These are phyloP conservation scores for Turritopsis dohrnii DNA, from an alignment of 30 jellyfish, hydroid and myxozoan genomes.

Conservation along the genomic window DNA sequence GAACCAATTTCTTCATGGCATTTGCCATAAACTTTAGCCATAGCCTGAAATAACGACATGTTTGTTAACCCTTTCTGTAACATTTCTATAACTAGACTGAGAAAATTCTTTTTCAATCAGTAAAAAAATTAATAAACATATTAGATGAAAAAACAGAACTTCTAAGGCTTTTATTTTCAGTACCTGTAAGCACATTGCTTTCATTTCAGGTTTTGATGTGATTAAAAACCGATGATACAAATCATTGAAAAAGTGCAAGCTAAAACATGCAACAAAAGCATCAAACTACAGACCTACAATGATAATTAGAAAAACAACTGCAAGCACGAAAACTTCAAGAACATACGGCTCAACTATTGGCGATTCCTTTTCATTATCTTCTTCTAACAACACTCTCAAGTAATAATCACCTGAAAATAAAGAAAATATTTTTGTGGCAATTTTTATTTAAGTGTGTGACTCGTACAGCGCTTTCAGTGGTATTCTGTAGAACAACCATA, in stretches of 20 bases:
- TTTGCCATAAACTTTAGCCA: constrained; percentile 93
- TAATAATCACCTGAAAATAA: constrained; percentile 70
- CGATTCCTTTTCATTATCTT: constrained; percentile 60
- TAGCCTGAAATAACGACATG: constrained; percentile 50
- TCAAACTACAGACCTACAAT: background rate
- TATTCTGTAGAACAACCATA: background rate
- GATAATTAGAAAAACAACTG: background rate
- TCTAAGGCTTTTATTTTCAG: background rate
- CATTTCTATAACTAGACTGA: too few species aligned
- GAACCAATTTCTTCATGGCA: constrained; percentile 94
- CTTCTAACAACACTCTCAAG: constrained; percentile 80
- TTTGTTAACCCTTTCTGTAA: too few species aligned
- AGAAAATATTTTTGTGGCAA: background rate
- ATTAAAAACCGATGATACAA: constrained; percentile 86
- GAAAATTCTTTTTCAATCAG: background rate
- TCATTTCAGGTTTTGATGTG: constrained; percentile 92
- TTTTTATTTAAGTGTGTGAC: background rate
- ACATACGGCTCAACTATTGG: constrained; percentile 86
- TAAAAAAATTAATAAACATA: too few species aligned
- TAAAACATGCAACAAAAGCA: constrained; percentile 12
- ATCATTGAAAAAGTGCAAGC: constrained; percentile 78
- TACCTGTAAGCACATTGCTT: constrained; percentile 96
- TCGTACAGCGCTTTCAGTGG: too few species aligned
- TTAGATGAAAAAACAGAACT: background rate
- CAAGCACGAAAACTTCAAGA: background rate